These are phyloP conservation scores for Pedetes capensis DNA, from an alignment of 2,113 vertebrate genomes.

Conservation along the genomic window DNA sequence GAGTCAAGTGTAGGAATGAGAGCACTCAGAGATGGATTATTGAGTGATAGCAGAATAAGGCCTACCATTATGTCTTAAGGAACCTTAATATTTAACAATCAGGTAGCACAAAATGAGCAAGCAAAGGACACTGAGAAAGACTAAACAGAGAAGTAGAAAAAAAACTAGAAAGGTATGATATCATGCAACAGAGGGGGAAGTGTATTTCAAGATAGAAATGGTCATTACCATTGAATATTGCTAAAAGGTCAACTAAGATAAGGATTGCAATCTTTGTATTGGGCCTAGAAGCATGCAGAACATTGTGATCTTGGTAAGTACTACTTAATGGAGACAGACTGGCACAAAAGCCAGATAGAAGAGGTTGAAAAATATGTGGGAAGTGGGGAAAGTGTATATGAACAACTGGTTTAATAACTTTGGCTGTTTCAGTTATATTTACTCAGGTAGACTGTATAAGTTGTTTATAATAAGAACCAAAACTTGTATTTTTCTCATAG, in stretches of 20 bases:
- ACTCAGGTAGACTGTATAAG: background rate
- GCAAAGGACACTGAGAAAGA: background rate
- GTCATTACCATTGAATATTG: background rate
- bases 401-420: constrained; percentile 11
- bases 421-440: background rate
- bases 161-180: background rate
- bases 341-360: background rate
- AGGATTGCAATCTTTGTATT: background rate
- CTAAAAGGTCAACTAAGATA: background rate
- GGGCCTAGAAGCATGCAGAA: background rate
- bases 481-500: background rate
- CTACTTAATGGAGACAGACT: background rate
- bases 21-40: background rate
- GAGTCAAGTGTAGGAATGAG: background rate
- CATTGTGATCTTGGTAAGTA: background rate
- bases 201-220: background rate
- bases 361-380: background rate
- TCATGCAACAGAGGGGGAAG: background rate
- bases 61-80: background rate
- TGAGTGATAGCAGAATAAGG: background rate
- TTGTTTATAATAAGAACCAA: constrained; percentile 10
- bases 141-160: background rate
- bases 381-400: background rate
- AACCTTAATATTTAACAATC: constrained; percentile 1
- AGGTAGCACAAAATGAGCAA: background rate